Evolutionary conservation across 2,888 invertebrate species (phyloP).

Genomic region (Isotomurus palustris): DNA sequence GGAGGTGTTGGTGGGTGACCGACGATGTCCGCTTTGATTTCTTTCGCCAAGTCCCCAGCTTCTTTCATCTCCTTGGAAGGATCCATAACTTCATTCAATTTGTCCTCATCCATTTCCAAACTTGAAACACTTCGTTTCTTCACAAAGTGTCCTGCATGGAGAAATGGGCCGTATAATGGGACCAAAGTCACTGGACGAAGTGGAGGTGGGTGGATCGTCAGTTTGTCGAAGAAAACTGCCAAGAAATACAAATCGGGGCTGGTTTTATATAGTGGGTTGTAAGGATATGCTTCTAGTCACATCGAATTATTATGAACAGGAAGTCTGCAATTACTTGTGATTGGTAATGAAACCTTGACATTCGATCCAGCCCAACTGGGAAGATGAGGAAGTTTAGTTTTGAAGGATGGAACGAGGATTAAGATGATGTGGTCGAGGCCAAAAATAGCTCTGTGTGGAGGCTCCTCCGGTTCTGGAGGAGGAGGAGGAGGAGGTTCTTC

Average conservation of each 20-base stretch:
- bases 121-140: slow-evolving; percentile 8
- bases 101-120: neutral
- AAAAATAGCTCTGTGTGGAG: slow-evolving; percentile 19
- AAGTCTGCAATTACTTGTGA: slow-evolving; percentile 29
- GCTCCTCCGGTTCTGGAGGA: neutral
- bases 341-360: slow-evolving; percentile 36
- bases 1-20: neutral
- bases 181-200: neutral
- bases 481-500: slow-evolving; percentile 10
- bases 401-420: slow-evolving; percentile 41
- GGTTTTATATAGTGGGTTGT: too few species aligned
- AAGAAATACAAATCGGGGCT: too few species aligned
- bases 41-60: neutral
- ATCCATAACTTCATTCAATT: neutral
- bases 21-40: too few species aligned
- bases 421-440: slow-evolving; percentile 39
- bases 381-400: slow-evolving; percentile 22
- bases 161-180: slow-evolving; percentile 8
- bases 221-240: slow-evolving; percentile 35
- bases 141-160: slow-evolving; percentile 11
- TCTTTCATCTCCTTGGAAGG: neutral
- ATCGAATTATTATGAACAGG: neutral
- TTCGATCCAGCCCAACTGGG: slow-evolving; percentile 31
- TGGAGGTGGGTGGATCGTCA: slow-evolving; percentile 19
- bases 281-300: too few species aligned